Evolutionary conservation across 1,140 invertebrate species (phyloP), one percentile per base, ranked within the genome.

Genomic region (Ceratitis capitata): DNA sequence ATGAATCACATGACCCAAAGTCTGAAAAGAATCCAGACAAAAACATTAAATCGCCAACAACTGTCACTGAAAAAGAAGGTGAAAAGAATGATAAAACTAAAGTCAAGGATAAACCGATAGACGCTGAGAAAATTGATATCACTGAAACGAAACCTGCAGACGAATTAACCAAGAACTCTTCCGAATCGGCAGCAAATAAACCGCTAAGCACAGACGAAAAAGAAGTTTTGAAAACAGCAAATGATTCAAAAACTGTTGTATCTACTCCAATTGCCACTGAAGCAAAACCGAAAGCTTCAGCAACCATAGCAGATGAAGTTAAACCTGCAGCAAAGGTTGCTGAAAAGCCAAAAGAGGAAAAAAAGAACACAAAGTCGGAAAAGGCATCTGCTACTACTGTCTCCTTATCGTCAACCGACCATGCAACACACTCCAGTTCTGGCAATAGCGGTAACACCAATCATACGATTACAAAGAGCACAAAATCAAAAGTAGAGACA

Each of bases 401-500:
- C 3, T 7, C 19, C 4, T 69, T 23, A 35, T 32, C 58, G 26
- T 26, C 26, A 0, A 32, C 47, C 16, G 58, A 85, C 23, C 39
- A 42, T 12, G 16, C 69, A 45, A 78, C 69, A 14, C 69, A 45
- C n/a, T 23, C n/a, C 69, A 74, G 14, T n/a, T 19, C 5, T n/a
- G 51, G 12, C 19, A 56, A 23, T n/a, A 45, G 69, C 61, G 35
- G 23, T n/a, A 78, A 35, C n/a, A 78, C 42, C 9, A 78, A 78
- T 3, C 39, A 78, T 58, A 39, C 85, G 19, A 23, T 16, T 14
- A 45, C 45, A 86, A 84, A 42, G 32, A 69, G 78, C 58, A 26
- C 51, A 86, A 83, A 82, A 86, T 26, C 84, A 42, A 82, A 69
- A 53, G 42, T 42, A 1, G 26, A 64, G 39, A 16, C 61, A 35